Conservation (phyloP, 2,797 vertebrate species). For the Protonibea diacanthus region DNA sequence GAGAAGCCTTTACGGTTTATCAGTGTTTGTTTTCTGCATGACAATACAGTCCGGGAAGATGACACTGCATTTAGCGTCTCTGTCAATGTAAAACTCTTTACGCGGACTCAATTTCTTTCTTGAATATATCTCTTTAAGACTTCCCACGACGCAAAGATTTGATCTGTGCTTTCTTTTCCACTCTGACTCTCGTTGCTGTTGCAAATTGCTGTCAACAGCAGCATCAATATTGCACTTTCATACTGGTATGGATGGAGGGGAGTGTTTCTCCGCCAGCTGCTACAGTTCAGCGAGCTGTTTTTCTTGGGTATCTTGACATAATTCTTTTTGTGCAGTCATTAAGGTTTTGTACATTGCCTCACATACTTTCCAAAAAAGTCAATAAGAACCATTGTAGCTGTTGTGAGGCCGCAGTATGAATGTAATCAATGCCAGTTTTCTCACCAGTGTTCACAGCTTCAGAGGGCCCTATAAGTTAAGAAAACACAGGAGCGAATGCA, state of each 20-base stretch:
- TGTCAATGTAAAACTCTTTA: neutral
- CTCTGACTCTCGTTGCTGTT: slow-evolving; percentile 30
- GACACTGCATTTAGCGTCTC: slow-evolving; percentile 10
- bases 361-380: slow-evolving; percentile 66
- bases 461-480: slow-evolving; percentile 22
- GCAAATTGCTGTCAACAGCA: slow-evolving; percentile 55
- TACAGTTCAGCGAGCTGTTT: slow-evolving; percentile 50
- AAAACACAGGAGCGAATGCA: slow-evolving; percentile 41
- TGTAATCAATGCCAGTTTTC: slow-evolving; percentile 70
- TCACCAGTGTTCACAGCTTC: slow-evolving; percentile 54
- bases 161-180: slow-evolving; percentile 17
- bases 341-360: slow-evolving; percentile 67
- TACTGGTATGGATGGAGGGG: slow-evolving; percentile 29
- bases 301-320: slow-evolving; percentile 48
- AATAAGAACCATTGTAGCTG: slow-evolving; percentile 63
- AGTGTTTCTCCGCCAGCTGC: slow-evolving; percentile 24
- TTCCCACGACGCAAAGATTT: slow-evolving; percentile 9
- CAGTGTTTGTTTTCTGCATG: slow-evolving; percentile 8
- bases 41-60: slow-evolving; percentile 8
- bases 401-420: slow-evolving; percentile 48
- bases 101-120: neutral
- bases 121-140: slow-evolving; percentile 14
- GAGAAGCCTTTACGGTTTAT: slow-evolving; percentile 11
- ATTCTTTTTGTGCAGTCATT: slow-evolving; percentile 59
- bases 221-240: slow-evolving; percentile 60